Evolutionary conservation across 2,888 invertebrate species (phyloP).

Genomic region (Nycteola revayana): DNA sequence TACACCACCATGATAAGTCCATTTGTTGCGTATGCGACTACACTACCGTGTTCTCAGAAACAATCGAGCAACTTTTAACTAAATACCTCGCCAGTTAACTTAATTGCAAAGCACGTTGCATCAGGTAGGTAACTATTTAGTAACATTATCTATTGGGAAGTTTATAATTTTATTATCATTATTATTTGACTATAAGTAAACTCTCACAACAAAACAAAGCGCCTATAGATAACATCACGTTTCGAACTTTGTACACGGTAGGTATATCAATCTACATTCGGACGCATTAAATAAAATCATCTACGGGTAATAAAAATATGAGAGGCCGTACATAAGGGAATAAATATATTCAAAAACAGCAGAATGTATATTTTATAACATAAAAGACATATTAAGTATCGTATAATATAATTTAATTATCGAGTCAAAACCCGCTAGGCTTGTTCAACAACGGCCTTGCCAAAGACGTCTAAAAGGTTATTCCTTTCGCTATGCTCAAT

Average conservation of each 20-base stretch:
- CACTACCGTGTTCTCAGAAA: slow-evolving; percentile 56
- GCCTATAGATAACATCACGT: slow-evolving; percentile 6
- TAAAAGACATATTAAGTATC: slow-evolving; percentile 8
- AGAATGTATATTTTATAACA: background rate
- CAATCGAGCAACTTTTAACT: slow-evolving; percentile 49
- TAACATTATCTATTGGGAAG: slow-evolving; percentile 9
- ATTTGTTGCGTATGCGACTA: slow-evolving; percentile 65
- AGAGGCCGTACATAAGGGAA: no score
- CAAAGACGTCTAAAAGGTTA: slow-evolving; percentile 59
- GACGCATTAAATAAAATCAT: slow-evolving; percentile 4
- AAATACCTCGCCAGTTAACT: slow-evolving; percentile 41
- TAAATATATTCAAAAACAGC: no score
- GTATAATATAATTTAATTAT: slow-evolving; percentile 28
- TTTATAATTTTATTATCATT: slow-evolving; percentile 7
- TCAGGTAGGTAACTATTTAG: slow-evolving; percentile 13
- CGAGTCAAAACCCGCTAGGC: slow-evolving; percentile 39
- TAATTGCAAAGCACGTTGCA: slow-evolving; percentile 13
- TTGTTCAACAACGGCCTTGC: slow-evolving; percentile 58
- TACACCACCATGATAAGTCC: slow-evolving; percentile 65
- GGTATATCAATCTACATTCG: slow-evolving; percentile 3
- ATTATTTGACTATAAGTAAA: no score
- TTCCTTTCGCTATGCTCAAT: slow-evolving; percentile 52
- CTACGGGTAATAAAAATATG: no score
- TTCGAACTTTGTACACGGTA: slow-evolving; percentile 12
- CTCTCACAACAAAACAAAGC: slow-evolving; percentile 6